Evolutionary conservation across 2,797 vertebrate species (phyloP).

Genomic region (Pempheris klunzingeri): DNA sequence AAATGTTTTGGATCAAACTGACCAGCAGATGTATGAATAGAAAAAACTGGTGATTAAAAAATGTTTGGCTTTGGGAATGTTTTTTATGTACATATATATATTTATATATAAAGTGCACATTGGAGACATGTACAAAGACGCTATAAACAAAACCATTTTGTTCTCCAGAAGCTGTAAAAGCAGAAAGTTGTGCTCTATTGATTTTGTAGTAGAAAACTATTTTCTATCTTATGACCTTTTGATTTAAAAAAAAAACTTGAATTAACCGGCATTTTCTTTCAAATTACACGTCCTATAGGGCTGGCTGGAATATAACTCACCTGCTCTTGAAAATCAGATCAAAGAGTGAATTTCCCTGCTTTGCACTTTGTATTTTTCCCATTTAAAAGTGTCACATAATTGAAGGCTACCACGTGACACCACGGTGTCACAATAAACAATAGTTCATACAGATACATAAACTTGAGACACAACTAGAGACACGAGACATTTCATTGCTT

Average conservation of each 20-base stretch:
- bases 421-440: constrained; percentile 60
- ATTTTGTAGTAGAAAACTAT: constrained; percentile 6
- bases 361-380: constrained; percentile 70
- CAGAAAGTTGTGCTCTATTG: constrained; percentile 36
- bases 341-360: constrained; percentile 67
- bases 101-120: constrained; percentile 82
- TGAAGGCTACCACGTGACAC: constrained; percentile 60
- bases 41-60: constrained; percentile 40
- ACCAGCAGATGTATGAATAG: constrained; percentile 48
- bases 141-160: constrained; percentile 64
- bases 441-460: constrained; percentile 63
- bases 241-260: constrained; percentile 19
- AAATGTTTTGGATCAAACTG: constrained; percentile 47
- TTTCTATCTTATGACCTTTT: constrained; percentile 26
- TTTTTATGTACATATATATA: constrained; percentile 27
- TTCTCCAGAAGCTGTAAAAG: constrained; percentile 64
- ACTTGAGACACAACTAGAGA: constrained; percentile 58
- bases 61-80: constrained; percentile 64
- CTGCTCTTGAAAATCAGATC: constrained; percentile 39
- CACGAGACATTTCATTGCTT: constrained; percentile 69
- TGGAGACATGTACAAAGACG: constrained; percentile 73
- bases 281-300: constrained; percentile 10
- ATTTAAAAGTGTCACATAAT: constrained; percentile 65
- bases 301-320: constrained; percentile 42
- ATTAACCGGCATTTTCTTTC: constrained; percentile 24